Evolutionary conservation across 2,797 vertebrate genomes (phyloP).

Genomic region (Pyrocephalus nanus): DNA sequence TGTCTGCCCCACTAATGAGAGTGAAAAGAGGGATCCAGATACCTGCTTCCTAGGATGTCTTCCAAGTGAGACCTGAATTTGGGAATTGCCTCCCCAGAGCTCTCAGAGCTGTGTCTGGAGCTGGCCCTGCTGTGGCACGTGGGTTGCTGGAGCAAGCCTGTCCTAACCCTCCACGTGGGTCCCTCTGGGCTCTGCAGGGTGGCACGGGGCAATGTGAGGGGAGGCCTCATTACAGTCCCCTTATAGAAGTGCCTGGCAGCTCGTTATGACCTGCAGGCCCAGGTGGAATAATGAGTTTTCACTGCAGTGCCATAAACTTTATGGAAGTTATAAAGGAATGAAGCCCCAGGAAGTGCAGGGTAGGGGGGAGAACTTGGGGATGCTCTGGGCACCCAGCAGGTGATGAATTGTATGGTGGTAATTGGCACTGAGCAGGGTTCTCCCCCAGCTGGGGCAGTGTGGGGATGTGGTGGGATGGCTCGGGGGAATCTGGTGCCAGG

Average conservation of each 20-base stretch:
- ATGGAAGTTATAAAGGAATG: conserved; percentile 52
- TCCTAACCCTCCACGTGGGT: rapidly evolving
- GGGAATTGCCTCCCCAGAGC: neutral
- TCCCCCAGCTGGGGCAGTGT: neutral
- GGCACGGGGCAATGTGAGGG: too few relatives aligned
- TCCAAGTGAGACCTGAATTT: neutral
- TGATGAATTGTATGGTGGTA: rapidly evolving
- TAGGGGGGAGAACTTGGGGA: neutral
- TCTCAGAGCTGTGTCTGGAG: rapidly evolving
- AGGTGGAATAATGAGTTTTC: conserved; percentile 44
- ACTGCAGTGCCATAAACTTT: conserved; percentile 53
- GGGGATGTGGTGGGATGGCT: neutral
- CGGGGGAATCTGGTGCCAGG: rapidly evolving
- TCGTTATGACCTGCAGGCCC: neutral
- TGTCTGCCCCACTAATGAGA: neutral
- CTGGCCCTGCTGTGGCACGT: rapidly evolving
- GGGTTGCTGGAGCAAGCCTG: neutral
- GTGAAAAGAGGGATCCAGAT: neutral
- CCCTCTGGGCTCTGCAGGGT: neutral
- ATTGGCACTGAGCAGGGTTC: neutral
- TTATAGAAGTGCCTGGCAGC: neutral
- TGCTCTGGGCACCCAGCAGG: rapidly evolving
- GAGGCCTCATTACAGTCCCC: neutral
- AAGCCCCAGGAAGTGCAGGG: neutral
- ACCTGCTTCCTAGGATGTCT: neutral